These are phyloP conservation scores for Sylvia borin DNA, from an alignment of 2,797 vertebrate species.

Conservation along the genomic window DNA sequence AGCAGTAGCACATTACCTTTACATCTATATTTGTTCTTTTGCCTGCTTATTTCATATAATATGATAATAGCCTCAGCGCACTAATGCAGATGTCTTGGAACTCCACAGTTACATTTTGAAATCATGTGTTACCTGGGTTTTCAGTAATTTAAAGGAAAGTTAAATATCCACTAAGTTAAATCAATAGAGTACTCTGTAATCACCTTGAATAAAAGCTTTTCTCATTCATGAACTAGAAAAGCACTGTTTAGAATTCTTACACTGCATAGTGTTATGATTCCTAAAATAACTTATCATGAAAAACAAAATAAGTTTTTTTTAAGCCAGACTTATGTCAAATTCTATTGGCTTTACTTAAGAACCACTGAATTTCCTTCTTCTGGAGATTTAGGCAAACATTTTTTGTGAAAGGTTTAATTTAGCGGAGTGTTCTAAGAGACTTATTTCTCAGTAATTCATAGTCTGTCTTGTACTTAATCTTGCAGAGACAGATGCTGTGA, in stretches of 20 bases:
- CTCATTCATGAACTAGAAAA: slow-evolving; percentile 28
- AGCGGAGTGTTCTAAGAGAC: neutral
- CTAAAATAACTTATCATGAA: neutral
- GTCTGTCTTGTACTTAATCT: neutral
- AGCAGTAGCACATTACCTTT: neutral
- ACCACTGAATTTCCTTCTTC: neutral
- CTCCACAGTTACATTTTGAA: neutral
- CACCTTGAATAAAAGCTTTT: slow-evolving; percentile 46
- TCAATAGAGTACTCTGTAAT: slow-evolving; percentile 23
- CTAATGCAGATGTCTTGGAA: neutral
- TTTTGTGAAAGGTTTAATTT: neutral
- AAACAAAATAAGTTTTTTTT: neutral
- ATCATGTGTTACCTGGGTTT: neutral
- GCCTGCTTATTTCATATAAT: neutral
- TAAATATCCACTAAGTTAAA: neutral
- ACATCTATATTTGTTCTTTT: neutral
- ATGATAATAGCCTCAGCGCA: neutral
- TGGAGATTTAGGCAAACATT: neutral
- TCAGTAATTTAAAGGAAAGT: neutral
- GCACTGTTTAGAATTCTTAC: slow-evolving; percentile 3
- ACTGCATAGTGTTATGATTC: neutral
- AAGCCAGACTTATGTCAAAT: neutral
- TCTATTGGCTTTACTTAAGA: neutral
- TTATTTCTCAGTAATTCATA: neutral
- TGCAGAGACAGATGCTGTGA: neutral